Percentiles rank a stretch among this genome's conserved stretches.
These are phyloP conservation scores for Phyllostomus discolor DNA, from an alignment of 2,113 vertebrate species.

Conservation along the genomic window DNA sequence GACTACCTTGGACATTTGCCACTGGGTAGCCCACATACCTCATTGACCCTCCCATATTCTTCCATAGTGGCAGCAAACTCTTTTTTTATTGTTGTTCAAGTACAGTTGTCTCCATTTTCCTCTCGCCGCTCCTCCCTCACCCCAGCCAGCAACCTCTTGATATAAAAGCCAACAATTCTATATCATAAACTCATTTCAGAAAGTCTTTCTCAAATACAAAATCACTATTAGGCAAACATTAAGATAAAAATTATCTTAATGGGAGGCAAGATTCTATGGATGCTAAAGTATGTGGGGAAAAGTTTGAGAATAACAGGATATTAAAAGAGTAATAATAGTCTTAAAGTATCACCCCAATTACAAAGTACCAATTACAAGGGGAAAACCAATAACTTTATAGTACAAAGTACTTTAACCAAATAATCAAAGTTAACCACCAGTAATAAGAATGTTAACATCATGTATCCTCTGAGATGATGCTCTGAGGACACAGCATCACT, in stretches of 20 bases:
- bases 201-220: neutral
- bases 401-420: neutral
- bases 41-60: neutral
- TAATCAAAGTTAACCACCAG: neutral
- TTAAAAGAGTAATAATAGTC: neutral
- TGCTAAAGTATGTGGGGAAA: neutral
- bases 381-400: neutral
- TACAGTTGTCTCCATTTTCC: too few species aligned
- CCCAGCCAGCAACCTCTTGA: neutral
- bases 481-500: neutral
- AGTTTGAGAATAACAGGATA: neutral
- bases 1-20: neutral
- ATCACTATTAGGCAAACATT: neutral
- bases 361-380: neutral
- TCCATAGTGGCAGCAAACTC: neutral
- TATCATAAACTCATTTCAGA: neutral
- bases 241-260: neutral
- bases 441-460: neutral
- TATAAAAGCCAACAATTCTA: neutral
- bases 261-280: neutral
- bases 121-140: too few species aligned
- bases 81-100: too few species aligned
- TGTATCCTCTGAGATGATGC: neutral
- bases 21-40: neutral
- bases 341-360: neutral